These are phyloP conservation scores for Phocoena sinus DNA, from an alignment of 2,113 vertebrate species.

Conservation along the genomic window DNA sequence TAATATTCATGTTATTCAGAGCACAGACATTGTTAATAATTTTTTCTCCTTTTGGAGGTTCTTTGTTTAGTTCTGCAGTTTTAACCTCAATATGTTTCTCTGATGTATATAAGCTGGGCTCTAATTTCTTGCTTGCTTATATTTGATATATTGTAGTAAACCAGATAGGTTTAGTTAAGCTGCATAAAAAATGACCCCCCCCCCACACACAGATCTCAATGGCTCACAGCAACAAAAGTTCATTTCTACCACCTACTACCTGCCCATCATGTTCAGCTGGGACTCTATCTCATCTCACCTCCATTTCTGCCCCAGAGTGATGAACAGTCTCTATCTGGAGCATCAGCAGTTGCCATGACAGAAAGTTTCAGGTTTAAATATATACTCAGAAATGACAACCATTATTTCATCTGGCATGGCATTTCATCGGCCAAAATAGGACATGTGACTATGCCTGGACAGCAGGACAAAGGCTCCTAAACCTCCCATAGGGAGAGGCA, in stretches of 20 bases:
- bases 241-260: background rate
- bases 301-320: background rate
- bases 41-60: background rate
- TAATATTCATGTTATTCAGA: background rate
- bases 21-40: background rate
- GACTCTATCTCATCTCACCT: background rate
- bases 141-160: background rate
- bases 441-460: background rate
- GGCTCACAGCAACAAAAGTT: background rate
- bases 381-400: background rate
- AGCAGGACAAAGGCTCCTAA: background rate
- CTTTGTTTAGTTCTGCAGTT: background rate
- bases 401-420: accelerated
- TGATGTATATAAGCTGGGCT: background rate
- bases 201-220: background rate
- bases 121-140: background rate
- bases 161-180: background rate
- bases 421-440: background rate
- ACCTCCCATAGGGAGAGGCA: background rate
- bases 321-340: background rate
- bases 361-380: background rate
- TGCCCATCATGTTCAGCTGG: background rate
- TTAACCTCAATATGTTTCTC: background rate
- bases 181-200: background rate
- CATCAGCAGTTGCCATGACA: background rate